These are phyloP conservation scores for Nineta flava DNA, from an alignment of 2,888 invertebrate species.

Conservation along the genomic window DNA sequence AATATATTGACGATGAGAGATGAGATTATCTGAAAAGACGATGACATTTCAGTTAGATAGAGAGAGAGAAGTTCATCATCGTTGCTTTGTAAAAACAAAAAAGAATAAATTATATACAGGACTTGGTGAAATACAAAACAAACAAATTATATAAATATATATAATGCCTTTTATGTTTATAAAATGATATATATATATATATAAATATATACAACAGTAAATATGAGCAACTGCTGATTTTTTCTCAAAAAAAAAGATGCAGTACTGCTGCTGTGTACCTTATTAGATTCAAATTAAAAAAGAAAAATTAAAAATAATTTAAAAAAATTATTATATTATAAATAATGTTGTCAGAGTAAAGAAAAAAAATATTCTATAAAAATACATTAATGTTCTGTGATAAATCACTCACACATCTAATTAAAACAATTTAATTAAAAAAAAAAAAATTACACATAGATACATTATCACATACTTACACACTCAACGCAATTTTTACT, in stretches of 20 bases:
- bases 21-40: not conserved
- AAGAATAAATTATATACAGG: not conserved
- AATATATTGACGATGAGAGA: not conserved
- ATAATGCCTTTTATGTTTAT: conserved; percentile 5
- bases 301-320: conserved; percentile 1
- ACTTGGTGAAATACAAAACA: not conserved
- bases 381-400: conserved; percentile 27
- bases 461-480: not conserved
- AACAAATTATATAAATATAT: not conserved
- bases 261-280: conserved; percentile 5
- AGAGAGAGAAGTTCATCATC: too few relatives aligned
- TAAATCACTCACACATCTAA: conserved; percentile 15
- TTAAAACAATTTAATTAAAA: not conserved
- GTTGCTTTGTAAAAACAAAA: too few relatives aligned
- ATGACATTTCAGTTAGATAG: not conserved
- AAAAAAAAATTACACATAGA: not conserved
- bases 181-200: not conserved
- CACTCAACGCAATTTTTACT: not conserved
- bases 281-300: conserved; percentile 3
- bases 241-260: not conserved
- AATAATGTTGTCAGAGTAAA: conserved; percentile 10
- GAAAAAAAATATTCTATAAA: conserved; percentile 16
- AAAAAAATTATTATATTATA: conserved; percentile 3
- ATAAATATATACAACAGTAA: not conserved
- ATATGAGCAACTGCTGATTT: not conserved